Evolutionary conservation across 2,797 vertebrate species (phyloP), one percentile per base, ranked within the genome.

Genomic region (Micrastur ruficollis): DNA sequence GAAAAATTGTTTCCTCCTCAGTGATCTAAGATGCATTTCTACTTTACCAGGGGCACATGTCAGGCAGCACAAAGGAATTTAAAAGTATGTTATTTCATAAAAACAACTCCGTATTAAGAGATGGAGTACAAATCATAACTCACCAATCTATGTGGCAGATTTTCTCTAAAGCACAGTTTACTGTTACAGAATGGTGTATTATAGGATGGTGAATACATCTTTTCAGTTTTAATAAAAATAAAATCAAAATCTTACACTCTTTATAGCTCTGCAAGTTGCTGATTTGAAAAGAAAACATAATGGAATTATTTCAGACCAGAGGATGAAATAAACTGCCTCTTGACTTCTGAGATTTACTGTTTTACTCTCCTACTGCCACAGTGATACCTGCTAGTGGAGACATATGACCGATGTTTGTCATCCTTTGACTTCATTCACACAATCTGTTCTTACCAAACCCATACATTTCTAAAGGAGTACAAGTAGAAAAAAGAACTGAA

Each of bases 121-220:
- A 91, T 52, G 88, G 83, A 92, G 58, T 42, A 87, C 61, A 89
- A 88, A 76, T 66, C 2, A 18, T 82, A 89, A 68, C 29, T 89
- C n/a, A 86, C 88, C 89, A 94, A 91, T 95, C 81, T 95, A 58
- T 95, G 96, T 94, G 92, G 95, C 91, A 96, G 90, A 74, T 61
- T 87, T 70, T 65, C 62, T 89, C 55, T 61, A 82, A 86, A 68
- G 67, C 52, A 74, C 14, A 26, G 44, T 84, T 95, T 86, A 49
- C 15, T 18, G 71, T 46, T 76, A 63, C 23, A 50, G 29, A 13
- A 50, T 47, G 20, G 52, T 61, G 14, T 13, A 36, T 46, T 82
- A 42, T 5, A 70, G 31, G 56, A 91, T 52, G 25, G 22, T 71
- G 25, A 88, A 31, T 38, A 38, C 36, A 59, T 75, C 21, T 91